Percentiles rank a stretch among this genome's conserved stretches.
Evolutionary conservation across 2,113 vertebrate species (phyloP).

Genomic region (Chamaea fasciata): DNA sequence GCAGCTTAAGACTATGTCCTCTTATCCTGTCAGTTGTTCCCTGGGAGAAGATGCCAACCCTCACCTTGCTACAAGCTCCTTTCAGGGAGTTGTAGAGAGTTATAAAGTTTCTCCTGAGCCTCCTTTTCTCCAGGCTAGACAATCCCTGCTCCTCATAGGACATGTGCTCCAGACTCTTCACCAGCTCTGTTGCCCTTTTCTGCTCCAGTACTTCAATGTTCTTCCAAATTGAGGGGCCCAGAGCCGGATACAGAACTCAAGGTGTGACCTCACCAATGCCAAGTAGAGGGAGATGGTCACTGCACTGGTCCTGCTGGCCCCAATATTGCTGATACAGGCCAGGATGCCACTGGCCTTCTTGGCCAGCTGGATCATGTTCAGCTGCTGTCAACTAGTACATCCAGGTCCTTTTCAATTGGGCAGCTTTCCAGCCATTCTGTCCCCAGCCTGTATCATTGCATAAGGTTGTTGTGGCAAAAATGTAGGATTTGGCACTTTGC

Average conservation of each 20-base stretch:
- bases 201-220: background rate
- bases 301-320: background rate
- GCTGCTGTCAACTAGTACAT: background rate
- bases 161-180: background rate
- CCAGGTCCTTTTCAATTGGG: background rate
- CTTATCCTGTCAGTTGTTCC: background rate
- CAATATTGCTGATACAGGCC: background rate
- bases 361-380: background rate
- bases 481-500: background rate
- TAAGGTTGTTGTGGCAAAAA: background rate
- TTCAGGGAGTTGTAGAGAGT: background rate
- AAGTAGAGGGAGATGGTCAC: fast-evolving
- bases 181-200: background rate
- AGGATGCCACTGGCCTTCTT: background rate
- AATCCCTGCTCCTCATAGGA: background rate
- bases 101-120: background rate
- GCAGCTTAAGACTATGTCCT: background rate
- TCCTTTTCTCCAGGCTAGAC: background rate
- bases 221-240: background rate
- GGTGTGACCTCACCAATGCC: background rate
- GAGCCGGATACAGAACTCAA: background rate
- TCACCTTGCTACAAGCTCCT: background rate
- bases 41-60: background rate
- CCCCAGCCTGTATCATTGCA: background rate
- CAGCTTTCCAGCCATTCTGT: background rate